Conservation (phyloP, 2,113 vertebrate species). For the Callionymus lyra region DNA sequence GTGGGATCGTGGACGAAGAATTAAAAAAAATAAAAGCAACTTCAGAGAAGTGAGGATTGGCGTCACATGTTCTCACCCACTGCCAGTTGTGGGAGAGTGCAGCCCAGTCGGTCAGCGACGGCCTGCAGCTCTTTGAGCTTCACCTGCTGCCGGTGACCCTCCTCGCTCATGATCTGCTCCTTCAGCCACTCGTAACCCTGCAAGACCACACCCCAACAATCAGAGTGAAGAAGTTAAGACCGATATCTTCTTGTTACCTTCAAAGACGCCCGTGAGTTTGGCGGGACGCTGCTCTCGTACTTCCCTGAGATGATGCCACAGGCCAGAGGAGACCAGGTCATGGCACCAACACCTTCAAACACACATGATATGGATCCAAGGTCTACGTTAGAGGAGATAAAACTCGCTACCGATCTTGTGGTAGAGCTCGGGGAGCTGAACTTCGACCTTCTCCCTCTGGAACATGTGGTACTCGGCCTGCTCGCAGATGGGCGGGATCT, state of each 20-base stretch:
- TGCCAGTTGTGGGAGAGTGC: conserved; percentile 87
- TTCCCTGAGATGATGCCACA: conserved; percentile 87
- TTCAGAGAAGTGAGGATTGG: background rate
- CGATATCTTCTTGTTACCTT: conserved; percentile 65
- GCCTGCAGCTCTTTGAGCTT: conserved; percentile 91
- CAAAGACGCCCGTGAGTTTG: conserved; percentile 78
- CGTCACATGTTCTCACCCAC: conserved; percentile 67
- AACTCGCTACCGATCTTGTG: conserved; percentile 81
- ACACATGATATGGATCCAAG: background rate
- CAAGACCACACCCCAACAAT: no score
- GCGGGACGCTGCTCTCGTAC: conserved; percentile 78
- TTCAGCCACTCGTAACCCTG: conserved; percentile 93
- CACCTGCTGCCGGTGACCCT: conserved; percentile 86
- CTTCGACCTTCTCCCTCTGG: conserved; percentile 90
- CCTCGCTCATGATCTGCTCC: conserved; percentile 91
- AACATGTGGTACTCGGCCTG: conserved; percentile 93
- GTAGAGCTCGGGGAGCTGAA: conserved; percentile 84
- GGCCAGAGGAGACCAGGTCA: conserved; percentile 90
- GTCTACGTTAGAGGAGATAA: background rate
- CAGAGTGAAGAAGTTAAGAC: no score
- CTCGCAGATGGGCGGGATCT: conserved; percentile 84
- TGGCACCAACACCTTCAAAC: conserved; percentile 77
- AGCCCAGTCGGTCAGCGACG: conserved; percentile 82
- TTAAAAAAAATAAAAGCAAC: no score
- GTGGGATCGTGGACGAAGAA: conserved; percentile 17